A percentile compares a stretch with the other conserved stretches of the same genome.
Conservation (phyloP, 2,113 vertebrate genomes). For the Mustela lutreola region DNA sequence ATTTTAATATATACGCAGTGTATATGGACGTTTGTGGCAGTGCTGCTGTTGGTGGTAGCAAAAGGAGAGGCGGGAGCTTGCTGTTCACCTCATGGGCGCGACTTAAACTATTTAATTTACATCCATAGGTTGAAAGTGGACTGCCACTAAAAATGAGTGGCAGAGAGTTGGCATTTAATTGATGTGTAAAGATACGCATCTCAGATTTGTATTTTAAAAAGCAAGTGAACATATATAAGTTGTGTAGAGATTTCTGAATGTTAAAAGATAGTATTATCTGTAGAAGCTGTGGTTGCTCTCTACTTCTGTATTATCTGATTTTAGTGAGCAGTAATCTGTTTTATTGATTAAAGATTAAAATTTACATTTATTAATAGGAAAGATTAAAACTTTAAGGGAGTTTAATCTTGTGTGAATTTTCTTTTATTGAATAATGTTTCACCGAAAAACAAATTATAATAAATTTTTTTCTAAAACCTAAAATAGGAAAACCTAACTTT, state of each 20-base stretch:
- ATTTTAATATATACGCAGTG: no score
- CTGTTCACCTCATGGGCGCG: background rate
- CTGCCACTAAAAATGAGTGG: background rate
- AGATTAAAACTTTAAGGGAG: background rate
- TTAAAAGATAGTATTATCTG: background rate
- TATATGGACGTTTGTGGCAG: background rate
- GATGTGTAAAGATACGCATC: background rate
- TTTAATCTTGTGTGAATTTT: conserved; percentile 44
- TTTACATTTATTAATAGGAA: background rate
- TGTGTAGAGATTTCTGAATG: background rate
- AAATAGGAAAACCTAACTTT: background rate
- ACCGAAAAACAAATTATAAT: conserved; percentile 4
- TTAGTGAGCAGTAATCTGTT: background rate
- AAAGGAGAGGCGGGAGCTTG: background rate
- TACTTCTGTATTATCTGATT: conserved; percentile 6
- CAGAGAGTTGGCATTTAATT: background rate
- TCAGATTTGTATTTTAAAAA: background rate
- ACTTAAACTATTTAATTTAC: background rate
- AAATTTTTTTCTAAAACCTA: conserved; percentile 24
- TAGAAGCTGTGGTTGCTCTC: background rate
- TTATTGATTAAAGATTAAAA: background rate
- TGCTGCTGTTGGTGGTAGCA: background rate
- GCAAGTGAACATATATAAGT: background rate
- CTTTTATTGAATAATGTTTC: conserved; percentile 18
- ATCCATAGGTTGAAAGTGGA: background rate